These are phyloP conservation scores for Anorthoa munda DNA, from an alignment of 2,888 invertebrate genomes.

Conservation along the genomic window DNA sequence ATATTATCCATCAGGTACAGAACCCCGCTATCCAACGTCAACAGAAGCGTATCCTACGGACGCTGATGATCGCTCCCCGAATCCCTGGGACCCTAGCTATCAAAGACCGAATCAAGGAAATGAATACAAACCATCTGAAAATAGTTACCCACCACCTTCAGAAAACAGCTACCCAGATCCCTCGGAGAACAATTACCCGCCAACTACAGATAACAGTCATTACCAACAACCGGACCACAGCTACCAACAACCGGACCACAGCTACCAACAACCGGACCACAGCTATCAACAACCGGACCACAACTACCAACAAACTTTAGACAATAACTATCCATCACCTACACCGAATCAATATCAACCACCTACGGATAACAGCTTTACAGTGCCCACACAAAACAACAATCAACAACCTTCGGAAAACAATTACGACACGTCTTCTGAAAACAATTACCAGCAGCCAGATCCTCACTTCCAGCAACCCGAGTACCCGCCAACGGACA, in stretches of 20 bases:
- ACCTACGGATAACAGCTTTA: constrained; percentile 43
- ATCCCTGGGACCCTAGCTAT: constrained; percentile 38
- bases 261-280: constrained; percentile 51
- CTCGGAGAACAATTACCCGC: constrained; percentile 24
- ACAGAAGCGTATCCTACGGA: constrained; percentile 42
- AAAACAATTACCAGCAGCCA: constrained; percentile 38
- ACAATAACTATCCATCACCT: constrained; percentile 58
- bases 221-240: constrained; percentile 52
- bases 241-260: constrained; percentile 52
- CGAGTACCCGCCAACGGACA: constrained; percentile 53
- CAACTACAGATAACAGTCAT: constrained; percentile 35
- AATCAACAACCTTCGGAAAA: constrained; percentile 29
- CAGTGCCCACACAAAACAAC: constrained; percentile 29
- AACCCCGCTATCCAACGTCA: constrained; percentile 42
- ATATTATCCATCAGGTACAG: constrained; percentile 42
- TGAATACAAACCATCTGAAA: constrained; percentile 28
- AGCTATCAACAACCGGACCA: constrained; percentile 53
- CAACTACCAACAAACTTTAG: constrained; percentile 51
- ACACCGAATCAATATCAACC: constrained; percentile 49
- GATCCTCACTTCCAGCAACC: constrained; percentile 47
- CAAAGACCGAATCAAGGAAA: constrained; percentile 22
- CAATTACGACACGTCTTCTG: constrained; percentile 23
- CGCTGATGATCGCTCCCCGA: constrained; percentile 10
- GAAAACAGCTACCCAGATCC: constrained; percentile 21
- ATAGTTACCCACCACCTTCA: constrained; percentile 31